Conservation (phyloP, 2,797 vertebrate species). For the Eutrigla gurnardus region DNA sequence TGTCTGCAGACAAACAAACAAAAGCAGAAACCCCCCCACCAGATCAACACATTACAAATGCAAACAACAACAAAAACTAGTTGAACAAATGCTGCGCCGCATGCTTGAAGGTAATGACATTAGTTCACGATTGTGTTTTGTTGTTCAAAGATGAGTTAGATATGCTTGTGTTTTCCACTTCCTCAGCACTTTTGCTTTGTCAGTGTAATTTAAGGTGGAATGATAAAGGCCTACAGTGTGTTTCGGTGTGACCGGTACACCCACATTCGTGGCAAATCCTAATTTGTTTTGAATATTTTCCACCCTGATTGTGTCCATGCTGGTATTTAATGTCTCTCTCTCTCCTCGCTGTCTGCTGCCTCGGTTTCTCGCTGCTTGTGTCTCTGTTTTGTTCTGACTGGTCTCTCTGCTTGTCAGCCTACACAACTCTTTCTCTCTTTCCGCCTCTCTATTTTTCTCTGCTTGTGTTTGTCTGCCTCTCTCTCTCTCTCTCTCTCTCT, state of each 20-base stretch:
- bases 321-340: neutral
- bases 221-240: neutral
- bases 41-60: neutral
- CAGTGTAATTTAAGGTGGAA: slow-evolving; percentile 15
- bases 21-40: neutral
- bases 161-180: slow-evolving; percentile 46
- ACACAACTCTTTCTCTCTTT: slow-evolving; percentile 8
- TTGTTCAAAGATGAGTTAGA: slow-evolving; percentile 14
- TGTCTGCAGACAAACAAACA: slow-evolving; percentile 7
- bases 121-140: slow-evolving; percentile 5
- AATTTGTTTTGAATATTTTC: neutral
- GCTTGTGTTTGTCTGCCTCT: neutral
- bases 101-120: slow-evolving; percentile 21
- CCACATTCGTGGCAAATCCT: slow-evolving; percentile 1
- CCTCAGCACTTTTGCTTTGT: slow-evolving; percentile 35
- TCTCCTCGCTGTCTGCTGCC: slow-evolving; percentile 11
- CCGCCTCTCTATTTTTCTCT: slow-evolving; percentile 3
- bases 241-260: slow-evolving; percentile 9
- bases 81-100: neutral
- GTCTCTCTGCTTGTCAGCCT: slow-evolving; percentile 22
- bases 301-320: neutral
- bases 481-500: neutral
- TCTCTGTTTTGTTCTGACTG: slow-evolving; percentile 30
- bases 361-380: slow-evolving; percentile 19
- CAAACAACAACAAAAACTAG: neutral